Percentiles rank a stretch among this genome's conserved stretches.
phyloP scores from a whole-genome alignment of 2,113 vertebrate genomes.

The Electrona antarctica region DNA sequence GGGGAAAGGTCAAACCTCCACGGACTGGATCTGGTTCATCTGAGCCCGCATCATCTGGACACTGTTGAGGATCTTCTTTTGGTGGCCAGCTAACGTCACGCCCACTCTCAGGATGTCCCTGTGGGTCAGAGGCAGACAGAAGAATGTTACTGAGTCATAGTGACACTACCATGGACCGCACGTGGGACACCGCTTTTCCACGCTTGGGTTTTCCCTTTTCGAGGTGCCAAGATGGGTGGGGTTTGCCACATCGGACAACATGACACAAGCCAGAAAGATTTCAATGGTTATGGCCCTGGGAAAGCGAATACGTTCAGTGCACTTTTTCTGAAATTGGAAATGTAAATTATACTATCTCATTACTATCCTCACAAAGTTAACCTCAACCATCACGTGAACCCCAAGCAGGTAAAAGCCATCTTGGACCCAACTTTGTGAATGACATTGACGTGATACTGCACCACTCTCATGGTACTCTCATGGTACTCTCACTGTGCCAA shows the following conservation, averaged over 20 bases:
- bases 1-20: conserved; percentile 90
- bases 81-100: conserved; percentile 97
- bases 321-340: conserved; percentile 3
- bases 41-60: conserved; percentile 99
- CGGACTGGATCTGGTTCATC: conserved; percentile 99
- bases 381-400: neutral
- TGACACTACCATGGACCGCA: conserved; percentile 38
- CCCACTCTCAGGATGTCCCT: conserved; percentile 97
- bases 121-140: conserved; percentile 60
- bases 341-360: neutral
- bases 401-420: neutral
- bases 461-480: neutral
- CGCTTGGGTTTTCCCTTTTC: too few species aligned
- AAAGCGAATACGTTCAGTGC: neutral
- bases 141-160: conserved; percentile 20
- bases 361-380: conserved; percentile 7
- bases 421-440: neutral
- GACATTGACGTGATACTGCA: conserved; percentile 11
- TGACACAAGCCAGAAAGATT: too few species aligned
- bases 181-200: neutral
- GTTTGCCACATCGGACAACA: too few species aligned
- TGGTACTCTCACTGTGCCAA: conserved; percentile 16
- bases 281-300: too few species aligned
- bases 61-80: conserved; percentile 99
- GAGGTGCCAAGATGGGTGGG: too few species aligned